Conservation (phyloP, 2,113 vertebrate genomes). For the Sylvia atricapilla region DNA sequence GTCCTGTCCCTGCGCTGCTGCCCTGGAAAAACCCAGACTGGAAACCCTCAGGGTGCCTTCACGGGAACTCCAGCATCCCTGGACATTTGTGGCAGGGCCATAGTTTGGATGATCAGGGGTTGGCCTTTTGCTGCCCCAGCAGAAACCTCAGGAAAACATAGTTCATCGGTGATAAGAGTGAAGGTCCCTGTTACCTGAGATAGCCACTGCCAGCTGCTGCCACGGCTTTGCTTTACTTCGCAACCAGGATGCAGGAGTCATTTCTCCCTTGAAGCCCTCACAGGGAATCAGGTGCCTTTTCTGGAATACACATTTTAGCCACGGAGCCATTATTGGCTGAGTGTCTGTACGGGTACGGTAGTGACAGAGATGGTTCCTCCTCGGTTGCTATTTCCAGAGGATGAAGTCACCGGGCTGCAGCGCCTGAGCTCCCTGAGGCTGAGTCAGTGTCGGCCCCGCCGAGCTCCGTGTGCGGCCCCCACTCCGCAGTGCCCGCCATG, state of each 20-base stretch:
- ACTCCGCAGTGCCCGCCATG: too few species aligned
- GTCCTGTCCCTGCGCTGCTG: not conserved
- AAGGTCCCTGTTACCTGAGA: not conserved
- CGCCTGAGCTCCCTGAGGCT: not conserved
- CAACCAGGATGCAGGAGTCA: not conserved
- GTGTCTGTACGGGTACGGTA: not conserved
- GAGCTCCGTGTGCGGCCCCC: not conserved
- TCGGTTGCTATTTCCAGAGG: constrained; percentile 56
- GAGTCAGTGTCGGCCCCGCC: not conserved
- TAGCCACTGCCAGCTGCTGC: not conserved
- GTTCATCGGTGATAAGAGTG: not conserved
- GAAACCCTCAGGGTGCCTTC: not conserved
- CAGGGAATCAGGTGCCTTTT: not conserved
- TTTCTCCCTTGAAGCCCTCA: not conserved
- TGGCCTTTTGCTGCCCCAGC: not conserved
- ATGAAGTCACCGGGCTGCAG: constrained; percentile 59
- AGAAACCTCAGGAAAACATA: not conserved
- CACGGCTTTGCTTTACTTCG: not conserved
- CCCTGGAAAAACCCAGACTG: not conserved
- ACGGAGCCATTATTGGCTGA: not conserved
- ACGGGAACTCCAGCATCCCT: not conserved
- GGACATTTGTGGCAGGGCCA: accelerated
- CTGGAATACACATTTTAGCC: not conserved
- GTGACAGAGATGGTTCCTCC: not conserved
- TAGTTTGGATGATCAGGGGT: not conserved